Percentiles rank a stretch among this genome's conserved stretches.
Evolutionary conservation across 2,113 vertebrate genomes (phyloP).

Genomic region (Sapajus apella): DNA sequence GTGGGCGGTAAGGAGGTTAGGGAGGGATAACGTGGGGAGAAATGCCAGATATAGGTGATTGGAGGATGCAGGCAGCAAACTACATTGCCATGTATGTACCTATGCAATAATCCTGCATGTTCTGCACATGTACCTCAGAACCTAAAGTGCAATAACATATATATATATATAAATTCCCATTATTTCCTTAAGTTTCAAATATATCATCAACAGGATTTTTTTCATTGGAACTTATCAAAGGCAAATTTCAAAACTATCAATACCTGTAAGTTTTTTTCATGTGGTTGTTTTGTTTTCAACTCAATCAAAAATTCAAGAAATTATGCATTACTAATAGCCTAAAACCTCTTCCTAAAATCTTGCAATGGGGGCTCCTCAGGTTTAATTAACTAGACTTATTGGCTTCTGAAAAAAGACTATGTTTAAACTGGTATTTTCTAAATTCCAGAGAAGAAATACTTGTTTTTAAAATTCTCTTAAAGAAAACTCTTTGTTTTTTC

Average conservation of each 20-base stretch:
- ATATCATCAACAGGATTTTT: neutral
- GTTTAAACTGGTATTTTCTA: slow-evolving; percentile 81
- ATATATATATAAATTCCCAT: neutral
- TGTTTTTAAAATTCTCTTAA: neutral
- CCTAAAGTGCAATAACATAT: too few relatives aligned
- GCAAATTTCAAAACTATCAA: neutral
- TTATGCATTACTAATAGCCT: neutral
- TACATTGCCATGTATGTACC: too few relatives aligned
- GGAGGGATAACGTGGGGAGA: too few relatives aligned
- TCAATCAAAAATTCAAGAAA: neutral
- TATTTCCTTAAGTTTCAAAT: neutral
- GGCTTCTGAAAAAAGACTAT: slow-evolving; percentile 92
- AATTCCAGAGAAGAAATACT: neutral
- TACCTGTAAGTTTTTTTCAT: neutral
- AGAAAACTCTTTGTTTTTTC: neutral
- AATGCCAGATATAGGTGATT: too few relatives aligned
- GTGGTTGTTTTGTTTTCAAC: neutral
- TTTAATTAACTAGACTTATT: slow-evolving; percentile 94
- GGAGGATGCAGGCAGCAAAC: too few relatives aligned
- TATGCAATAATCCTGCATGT: too few relatives aligned
- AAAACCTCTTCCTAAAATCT: neutral
- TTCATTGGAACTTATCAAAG: neutral
- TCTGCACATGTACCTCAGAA: too few relatives aligned
- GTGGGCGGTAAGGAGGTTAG: too few relatives aligned
- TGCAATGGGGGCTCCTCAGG: slow-evolving; percentile 82